Conservation (phyloP, 1,140 invertebrate genomes). For the Stegodyphus mimosarum region DNA sequence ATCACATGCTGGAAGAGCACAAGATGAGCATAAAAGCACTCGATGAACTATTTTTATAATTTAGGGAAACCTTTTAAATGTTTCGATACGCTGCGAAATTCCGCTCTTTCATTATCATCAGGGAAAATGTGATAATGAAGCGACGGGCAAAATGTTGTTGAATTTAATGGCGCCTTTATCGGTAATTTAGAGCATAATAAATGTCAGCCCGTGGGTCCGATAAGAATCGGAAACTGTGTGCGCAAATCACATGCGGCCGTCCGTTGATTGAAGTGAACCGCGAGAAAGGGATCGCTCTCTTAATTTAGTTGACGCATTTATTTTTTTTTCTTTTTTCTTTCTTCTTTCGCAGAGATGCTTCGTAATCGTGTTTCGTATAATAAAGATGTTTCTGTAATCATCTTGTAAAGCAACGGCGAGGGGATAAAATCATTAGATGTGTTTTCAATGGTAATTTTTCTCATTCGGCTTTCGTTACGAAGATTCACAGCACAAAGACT, state of each 20-base stretch:
- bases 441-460: too few species aligned
- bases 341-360: not conserved
- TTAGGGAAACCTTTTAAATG: not conserved
- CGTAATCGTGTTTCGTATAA: not conserved
- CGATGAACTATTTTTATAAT: constrained; percentile 41
- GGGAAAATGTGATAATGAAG: constrained; percentile 34
- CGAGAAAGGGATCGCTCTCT: not conserved
- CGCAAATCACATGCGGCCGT: not conserved
- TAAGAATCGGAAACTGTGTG: constrained; percentile 17
- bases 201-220: constrained; percentile 16
- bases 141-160: constrained; percentile 21
- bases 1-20: constrained; percentile 2
- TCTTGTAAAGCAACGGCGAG: too few species aligned
- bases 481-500: too few species aligned
- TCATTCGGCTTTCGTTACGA: too few species aligned
- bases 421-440: too few species aligned
- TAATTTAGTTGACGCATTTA: not conserved
- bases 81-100: constrained; percentile 1
- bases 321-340: not conserved
- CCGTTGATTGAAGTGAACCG: not conserved
- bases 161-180: constrained; percentile 40
- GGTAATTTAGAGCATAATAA: constrained; percentile 42
- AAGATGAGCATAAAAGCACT: constrained; percentile 44
- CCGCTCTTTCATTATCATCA: constrained; percentile 31
- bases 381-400: not conserved